Percentiles rank a stretch among this genome's conserved stretches.
These are phyloP conservation scores for Melierax canorus DNA, from an alignment of 2,113 vertebrate species.

Conservation along the genomic window DNA sequence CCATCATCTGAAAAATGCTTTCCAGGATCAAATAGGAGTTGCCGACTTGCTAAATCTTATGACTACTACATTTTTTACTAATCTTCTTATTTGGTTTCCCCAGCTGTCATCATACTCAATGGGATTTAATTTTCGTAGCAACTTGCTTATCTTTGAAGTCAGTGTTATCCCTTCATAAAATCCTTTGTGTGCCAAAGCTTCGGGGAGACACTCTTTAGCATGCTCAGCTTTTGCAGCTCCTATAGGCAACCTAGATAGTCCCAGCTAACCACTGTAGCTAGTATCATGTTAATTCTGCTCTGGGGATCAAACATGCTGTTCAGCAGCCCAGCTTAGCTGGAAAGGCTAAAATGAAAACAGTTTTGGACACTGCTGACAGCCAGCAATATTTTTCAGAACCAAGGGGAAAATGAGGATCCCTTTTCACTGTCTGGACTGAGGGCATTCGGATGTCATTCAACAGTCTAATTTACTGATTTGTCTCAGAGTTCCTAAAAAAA, in stretches of 20 bases:
- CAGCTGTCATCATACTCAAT: neutral
- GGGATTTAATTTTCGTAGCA: conserved; percentile 39
- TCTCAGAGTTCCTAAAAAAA: neutral
- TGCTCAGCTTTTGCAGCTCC: neutral
- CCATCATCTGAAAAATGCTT: neutral
- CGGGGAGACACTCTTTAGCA: neutral
- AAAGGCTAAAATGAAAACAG: neutral
- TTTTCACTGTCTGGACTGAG: neutral
- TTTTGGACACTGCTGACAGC: neutral
- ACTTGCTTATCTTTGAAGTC: conserved; percentile 58
- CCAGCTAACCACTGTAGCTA: neutral
- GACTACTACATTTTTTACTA: neutral
- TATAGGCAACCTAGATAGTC: neutral
- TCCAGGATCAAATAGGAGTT: neutral
- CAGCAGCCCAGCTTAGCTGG: neutral
- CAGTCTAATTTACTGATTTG: neutral
- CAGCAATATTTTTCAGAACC: neutral
- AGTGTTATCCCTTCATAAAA: conserved; percentile 33
- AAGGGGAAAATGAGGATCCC: neutral
- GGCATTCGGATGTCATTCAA: neutral
- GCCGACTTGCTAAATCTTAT: neutral
- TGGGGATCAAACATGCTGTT: neutral
- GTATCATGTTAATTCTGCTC: neutral
- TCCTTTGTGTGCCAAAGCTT: neutral
- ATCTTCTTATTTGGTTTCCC: conserved; percentile 43